Evolutionary conservation across 2,113 vertebrate species (phyloP), one percentile per base, ranked within the genome.

Genomic region (Lonchura striata): DNA sequence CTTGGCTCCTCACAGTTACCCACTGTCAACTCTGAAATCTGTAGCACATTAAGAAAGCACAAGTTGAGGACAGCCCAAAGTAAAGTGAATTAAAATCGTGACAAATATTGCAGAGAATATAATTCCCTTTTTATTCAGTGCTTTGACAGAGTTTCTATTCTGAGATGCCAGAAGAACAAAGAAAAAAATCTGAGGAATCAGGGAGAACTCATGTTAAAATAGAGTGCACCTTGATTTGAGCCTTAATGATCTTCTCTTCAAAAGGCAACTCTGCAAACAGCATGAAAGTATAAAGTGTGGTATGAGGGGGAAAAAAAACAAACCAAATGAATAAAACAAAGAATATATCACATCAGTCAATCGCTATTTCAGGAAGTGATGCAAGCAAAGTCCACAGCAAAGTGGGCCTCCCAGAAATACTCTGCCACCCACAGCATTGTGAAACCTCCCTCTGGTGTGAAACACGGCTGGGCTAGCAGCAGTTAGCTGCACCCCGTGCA

Each of bases 351-450:
- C 54, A 82, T 37, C 78, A 82, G 82, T 61, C 64, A 88, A 76
- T 81, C 83, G 84, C 56, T 70, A 88, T 93, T 88, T 95, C 85
- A 92, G 95, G 96, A 97, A 94, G 95, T 92, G 88, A 71, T 81
- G 90, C 85, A 93, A 90, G 61, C 24, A 47, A 56, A 79, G 84
- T 53, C 85, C 0, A 0, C 63, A 88, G 63, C 5, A 0, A 64
- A 77, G 35, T 13, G 80, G 61, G 83, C 90, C 90, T 78, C 79
- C 28, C 68, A 78, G 75, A 93, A 94, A 68, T 56, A 79, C 64
- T 90, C 76, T 90, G 77, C 69, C 89, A 93, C 91, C 87, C 93
- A 88, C 88, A 95, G 86, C 92, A 91, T 89, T 96, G 86, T 82
- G 85, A 47, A 82, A 95, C 82, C 76, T 91, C 63, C 60, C 85